Evolutionary conservation across 2,888 invertebrate genomes (phyloP).

Genomic region (Epirrhoe alternata): DNA sequence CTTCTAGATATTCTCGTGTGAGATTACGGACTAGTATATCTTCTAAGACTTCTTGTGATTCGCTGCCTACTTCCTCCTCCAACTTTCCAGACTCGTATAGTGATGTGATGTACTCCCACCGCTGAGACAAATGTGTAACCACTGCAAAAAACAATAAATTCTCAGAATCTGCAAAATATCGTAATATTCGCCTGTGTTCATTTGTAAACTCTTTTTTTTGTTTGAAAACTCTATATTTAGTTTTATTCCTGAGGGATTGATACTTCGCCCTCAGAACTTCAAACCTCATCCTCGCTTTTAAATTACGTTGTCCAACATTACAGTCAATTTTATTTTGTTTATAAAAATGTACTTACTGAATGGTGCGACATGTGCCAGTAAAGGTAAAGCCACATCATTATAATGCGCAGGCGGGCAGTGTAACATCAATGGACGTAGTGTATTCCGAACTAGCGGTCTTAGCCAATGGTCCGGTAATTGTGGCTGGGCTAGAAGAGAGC

Average conservation of each 20-base stretch:
- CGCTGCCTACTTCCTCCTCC: conserved; percentile 90
- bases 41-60: conserved; percentile 93
- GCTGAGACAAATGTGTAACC: conserved; percentile 88
- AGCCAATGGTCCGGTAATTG: conserved; percentile 94
- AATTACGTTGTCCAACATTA: no score
- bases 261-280: no score
- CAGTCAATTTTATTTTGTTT: no score
- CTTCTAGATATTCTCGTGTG: conserved; percentile 94
- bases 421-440: conserved; percentile 93
- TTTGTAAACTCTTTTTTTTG: no score
- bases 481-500: conserved; percentile 89
- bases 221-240: no score
- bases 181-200: no score
- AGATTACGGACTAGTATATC: conserved; percentile 94
- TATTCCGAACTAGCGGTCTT: conserved; percentile 92
- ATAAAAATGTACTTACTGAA: conserved; percentile 86
- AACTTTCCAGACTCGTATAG: conserved; percentile 91
- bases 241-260: no score
- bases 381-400: conserved; percentile 90
- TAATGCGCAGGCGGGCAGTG: conserved; percentile 94
- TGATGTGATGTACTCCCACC: conserved; percentile 92
- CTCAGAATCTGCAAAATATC: no score
- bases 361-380: conserved; percentile 91
- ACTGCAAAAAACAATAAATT: conserved; percentile 77
- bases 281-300: no score